A percentile compares a stretch with the other conserved stretches of the same genome.
These are phyloP conservation scores for Ypsolopha sequella DNA, from an alignment of 2,888 invertebrate genomes.

Conservation along the genomic window DNA sequence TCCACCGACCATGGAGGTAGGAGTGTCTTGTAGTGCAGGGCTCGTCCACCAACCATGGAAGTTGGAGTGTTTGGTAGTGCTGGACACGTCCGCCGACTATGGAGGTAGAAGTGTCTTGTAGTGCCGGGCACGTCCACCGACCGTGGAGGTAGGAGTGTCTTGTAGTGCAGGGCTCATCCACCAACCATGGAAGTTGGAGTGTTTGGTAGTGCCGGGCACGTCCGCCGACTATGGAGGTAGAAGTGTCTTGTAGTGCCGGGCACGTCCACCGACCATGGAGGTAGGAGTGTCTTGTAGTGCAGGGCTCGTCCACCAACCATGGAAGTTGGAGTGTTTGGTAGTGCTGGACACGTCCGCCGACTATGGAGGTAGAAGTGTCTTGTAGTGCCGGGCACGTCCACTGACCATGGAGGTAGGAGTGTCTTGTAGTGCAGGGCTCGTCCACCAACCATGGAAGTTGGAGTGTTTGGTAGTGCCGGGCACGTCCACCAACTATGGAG, in stretches of 20 bases:
- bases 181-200: slow-evolving; percentile 2
- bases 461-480: slow-evolving; percentile 3
- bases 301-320: slow-evolving; percentile 8
- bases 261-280: slow-evolving; percentile 8
- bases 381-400: slow-evolving; percentile 9
- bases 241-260: slow-evolving; percentile 4
- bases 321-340: slow-evolving; percentile 1
- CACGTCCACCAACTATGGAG: slow-evolving; percentile 8
- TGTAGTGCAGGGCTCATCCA: slow-evolving; percentile 8
- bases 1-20: slow-evolving; percentile 4
- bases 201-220: slow-evolving; percentile 8
- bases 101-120: slow-evolving; percentile 1
- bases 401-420: slow-evolving; percentile 2
- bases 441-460: slow-evolving; percentile 3
- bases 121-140: slow-evolving; percentile 8
- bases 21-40: slow-evolving; percentile 3
- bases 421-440: slow-evolving; percentile 7
- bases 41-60: slow-evolving; percentile 7
- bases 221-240: slow-evolving; percentile 4
- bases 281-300: slow-evolving; percentile 1
- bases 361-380: slow-evolving; percentile 3
- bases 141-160: slow-evolving; percentile 3
- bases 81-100: slow-evolving; percentile 8
- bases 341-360: slow-evolving; percentile 8
- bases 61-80: slow-evolving; percentile 1